Evolutionary conservation across 2,797 vertebrate species (phyloP), one percentile per base, ranked within the genome.

Genomic region (Tragopan temminckii): DNA sequence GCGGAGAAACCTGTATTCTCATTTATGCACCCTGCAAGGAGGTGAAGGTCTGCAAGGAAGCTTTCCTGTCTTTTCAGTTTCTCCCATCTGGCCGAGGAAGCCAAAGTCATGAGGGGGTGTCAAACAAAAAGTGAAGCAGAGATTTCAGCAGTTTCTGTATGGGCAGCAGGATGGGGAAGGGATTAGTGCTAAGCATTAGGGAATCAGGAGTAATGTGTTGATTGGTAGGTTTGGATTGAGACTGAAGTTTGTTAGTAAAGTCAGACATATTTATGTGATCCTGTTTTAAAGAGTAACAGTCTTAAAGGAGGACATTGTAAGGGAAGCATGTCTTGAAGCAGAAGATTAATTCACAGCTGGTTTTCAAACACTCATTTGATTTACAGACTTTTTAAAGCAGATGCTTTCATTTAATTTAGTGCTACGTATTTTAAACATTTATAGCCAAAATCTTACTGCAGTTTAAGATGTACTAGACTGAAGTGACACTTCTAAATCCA

Each of bases 331-430:
- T 88, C 75, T 91, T 77, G 74, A 81, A 88, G 63, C 31, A 76
- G 78, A 62, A 84, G 42, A 90, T 95, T 91, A 92, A 93, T 90
- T 94, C 20, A 13, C 52, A 52, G 68, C 63, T 85, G 48, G 50
- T 80, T 93, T 86, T 87, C 91, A 92, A 86, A 55, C 38, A 6
- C 50, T 89, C 63, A 24, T 78, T 76, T 81, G 53, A 64, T 46
- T 86, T 84, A 25, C 19, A 85, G 77, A 61, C 75, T 74, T 76
- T 93, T 74, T 20, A 35, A 90, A 92, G 68, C 70, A 57, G 63
- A 58, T 82, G 72, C 25, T 45, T 77, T 77, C 50, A 81, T 72
- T 78, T 86, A 81, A 87, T 95, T 87, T 80, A 89, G 71, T 63
- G 59, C 67, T 84, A 89, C 63, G 31, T 25, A 1, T 84, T 84